Evolutionary conservation across 92 coral and sea anemone genomes (phyloP), one percentile per base, ranked within the genome.

Genomic region (Porites lobata): DNA sequence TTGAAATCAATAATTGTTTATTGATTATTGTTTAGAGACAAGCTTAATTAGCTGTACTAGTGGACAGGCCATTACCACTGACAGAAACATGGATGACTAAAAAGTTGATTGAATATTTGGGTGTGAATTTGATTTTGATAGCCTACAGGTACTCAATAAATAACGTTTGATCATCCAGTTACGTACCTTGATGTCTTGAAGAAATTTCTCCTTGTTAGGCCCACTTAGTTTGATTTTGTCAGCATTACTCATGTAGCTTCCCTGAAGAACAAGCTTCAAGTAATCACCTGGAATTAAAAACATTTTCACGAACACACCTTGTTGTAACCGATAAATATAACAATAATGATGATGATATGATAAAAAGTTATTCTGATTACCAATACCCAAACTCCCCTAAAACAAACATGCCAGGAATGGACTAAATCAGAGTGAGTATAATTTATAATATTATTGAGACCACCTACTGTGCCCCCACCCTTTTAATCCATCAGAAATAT

Each of bases 211-310:
- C 26, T 71, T 71, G 76, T 71, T 71, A 32, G 76, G 76, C 50
- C 76, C 76, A 71, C 76, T 71, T 71, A 71, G 26, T 43, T 20
- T 20, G 11, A 71, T 71, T 43, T 32, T 71, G 18, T 19, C 50
- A 71, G 19, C 50, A 32, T 71, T 47, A 24, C 53, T 71, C 76
- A 71, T 18, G 76, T 71, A 71, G 50, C 50, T 24, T 7, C 50
- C 32, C 76, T 71, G 54, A 18, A 71, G 76, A 24, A 71, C 76
- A 71, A 71, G 76, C 76, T 71, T 71, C 32, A 71, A 14, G 53
- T 71, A 71, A 71, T 71, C 76, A 71, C 76, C 76, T 71, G 10
- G 19, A 71, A 71, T 71, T 24, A 24, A 71, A 71, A 14, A 71
- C 43, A 71, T 19, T 65, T 65, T 43, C 18, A 71, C 6, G 26